These are phyloP conservation scores for Cydia amplana DNA, from an alignment of 1,140 invertebrate species.

Conservation along the genomic window DNA sequence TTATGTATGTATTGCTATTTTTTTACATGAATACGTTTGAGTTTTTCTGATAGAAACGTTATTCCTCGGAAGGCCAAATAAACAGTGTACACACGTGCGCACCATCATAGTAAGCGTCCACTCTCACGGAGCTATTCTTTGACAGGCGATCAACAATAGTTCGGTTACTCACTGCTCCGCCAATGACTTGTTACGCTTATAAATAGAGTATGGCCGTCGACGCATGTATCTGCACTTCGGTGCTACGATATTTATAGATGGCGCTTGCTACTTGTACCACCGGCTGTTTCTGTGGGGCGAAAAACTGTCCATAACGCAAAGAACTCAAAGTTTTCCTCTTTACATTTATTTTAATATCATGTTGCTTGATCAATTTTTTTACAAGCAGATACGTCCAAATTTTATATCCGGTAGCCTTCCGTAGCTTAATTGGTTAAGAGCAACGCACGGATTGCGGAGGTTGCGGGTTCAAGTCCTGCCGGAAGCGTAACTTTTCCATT, in stretches of 20 bases:
- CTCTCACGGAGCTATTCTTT: conserved; percentile 3
- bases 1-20: no score
- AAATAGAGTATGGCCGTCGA: conserved; percentile 29
- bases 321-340: neutral
- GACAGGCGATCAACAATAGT: conserved; percentile 30
- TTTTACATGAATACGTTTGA: no score
- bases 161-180: conserved; percentile 26
- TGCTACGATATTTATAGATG: conserved; percentile 21
- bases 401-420: no score
- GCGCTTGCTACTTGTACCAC: conserved; percentile 22
- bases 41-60: neutral
- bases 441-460: no score
- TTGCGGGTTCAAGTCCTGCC: no score
- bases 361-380: no score
- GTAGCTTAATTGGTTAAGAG: no score
- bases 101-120: conserved; percentile 12
- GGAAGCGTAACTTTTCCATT: no score
- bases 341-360: no score
- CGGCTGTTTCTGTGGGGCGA: conserved; percentile 16
- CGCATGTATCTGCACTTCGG: conserved; percentile 31
- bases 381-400: no score
- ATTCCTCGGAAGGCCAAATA: no score
- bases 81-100: neutral
- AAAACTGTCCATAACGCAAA: conserved; percentile 10
- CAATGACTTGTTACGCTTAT: conserved; percentile 29